Evolutionary conservation across 64 coral and sea anemone species (phyloP).

Genomic region (Stichodactyla mertensii): DNA sequence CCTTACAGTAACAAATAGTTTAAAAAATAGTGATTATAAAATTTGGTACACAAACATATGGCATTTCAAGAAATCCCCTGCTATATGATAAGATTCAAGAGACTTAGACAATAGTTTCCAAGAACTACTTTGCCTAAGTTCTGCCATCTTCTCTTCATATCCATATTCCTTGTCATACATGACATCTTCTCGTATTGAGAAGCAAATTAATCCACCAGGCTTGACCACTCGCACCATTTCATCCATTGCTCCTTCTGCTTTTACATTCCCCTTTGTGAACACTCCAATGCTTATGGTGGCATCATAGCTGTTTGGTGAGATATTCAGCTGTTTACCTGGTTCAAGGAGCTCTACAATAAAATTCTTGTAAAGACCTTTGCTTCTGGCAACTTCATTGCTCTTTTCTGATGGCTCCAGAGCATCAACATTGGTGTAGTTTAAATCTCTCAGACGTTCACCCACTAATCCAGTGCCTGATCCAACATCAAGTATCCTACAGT

Average conservation of each 20-base stretch:
- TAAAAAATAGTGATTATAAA: conserved; percentile 15
- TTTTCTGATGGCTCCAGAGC: conserved; percentile 54
- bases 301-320: conserved; percentile 63
- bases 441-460: conserved; percentile 42
- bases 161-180: conserved; percentile 65
- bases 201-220: conserved; percentile 71
- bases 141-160: conserved; percentile 67
- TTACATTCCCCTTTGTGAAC: conserved; percentile 73
- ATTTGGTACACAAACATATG: conserved; percentile 71
- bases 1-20: not conserved
- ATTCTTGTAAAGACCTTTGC: conserved; percentile 69
- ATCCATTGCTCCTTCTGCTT: conserved; percentile 84
- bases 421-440: conserved; percentile 73
- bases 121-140: conserved; percentile 37
- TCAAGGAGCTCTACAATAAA: conserved; percentile 50
- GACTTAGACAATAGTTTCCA: conserved; percentile 64
- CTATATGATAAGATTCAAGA: conserved; percentile 53
- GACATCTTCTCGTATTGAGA: conserved; percentile 73
- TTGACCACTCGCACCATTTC: conserved; percentile 87
- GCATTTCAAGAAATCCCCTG: conserved; percentile 55
- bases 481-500: conserved; percentile 77
- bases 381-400: conserved; percentile 59
- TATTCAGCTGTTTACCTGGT: conserved; percentile 24
- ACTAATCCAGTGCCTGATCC: conserved; percentile 86
- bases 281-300: conserved; percentile 68